Evolutionary conservation across 2,888 invertebrate species (phyloP).

Genomic region (Aphodius granarius): DNA sequence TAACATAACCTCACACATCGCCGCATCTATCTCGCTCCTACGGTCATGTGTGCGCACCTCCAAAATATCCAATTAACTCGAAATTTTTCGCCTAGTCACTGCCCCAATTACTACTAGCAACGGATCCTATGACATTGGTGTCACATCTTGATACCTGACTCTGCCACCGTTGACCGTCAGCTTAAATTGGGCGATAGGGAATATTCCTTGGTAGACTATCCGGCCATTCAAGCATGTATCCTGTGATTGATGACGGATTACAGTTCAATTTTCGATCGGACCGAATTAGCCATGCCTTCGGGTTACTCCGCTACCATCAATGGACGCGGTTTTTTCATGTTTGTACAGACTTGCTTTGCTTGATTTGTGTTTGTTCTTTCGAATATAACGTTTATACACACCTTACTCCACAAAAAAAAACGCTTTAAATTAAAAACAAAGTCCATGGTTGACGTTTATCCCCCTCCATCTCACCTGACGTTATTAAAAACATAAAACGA

Average conservation of each 20-base stretch:
- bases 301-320: neutral
- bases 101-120: neutral
- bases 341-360: neutral
- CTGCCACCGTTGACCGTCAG: neutral
- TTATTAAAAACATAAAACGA: slow-evolving; percentile 48
- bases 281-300: neutral
- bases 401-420: too few species aligned
- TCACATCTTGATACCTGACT: neutral
- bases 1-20: neutral
- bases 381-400: neutral
- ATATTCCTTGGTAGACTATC: neutral
- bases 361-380: neutral
- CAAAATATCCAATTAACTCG: neutral
- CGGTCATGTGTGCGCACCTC: neutral
- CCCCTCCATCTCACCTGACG: slow-evolving; percentile 24
- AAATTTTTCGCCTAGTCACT: neutral
- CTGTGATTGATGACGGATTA: neutral
- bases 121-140: neutral
- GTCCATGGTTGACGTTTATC: too few species aligned
- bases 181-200: neutral
- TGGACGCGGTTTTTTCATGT: neutral
- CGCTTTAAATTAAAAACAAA: too few species aligned
- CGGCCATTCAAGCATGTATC: neutral
- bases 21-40: neutral
- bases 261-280: neutral